Base-by-base conservation (phyloP, 2,113 vertebrate species). In the Psittacara wagleri region DNA sequence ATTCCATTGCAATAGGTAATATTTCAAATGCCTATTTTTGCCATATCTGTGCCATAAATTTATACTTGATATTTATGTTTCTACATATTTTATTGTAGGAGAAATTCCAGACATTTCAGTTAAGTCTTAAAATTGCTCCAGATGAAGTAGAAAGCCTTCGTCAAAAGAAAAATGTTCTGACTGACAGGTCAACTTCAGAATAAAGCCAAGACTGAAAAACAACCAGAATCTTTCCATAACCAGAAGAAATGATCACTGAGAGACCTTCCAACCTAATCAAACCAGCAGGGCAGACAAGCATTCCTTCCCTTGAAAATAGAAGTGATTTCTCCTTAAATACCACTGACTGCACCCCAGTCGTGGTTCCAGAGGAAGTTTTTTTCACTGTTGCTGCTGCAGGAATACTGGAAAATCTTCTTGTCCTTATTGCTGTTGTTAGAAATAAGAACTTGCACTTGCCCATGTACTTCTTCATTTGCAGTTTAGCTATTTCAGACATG, bases 401-500 rank as follows among this genome's bases (percentile, higher is more conserved):
- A 29, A 97, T 99, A 91, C 88, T 98, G n/a, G 99, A 99, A 97
- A 99, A 99, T 90, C 93, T 99, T 66, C 97, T 99, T 51, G 98
- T 99, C 29, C 98, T 99, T 44, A 77, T 99, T 74, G 99, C 99
- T 11, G 98, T 99, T 55, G 93, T 99, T 68, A 97, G 96, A 76
- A 99, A 99, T 86, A 98, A 98, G 96, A 99, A 98, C 75, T 98
- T 99, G 24, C 99, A 99, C 92, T 98, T 98, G 2, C 99, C 99
- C 66, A 99, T 99, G 99, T 99, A 99, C 96, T 98, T 98, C 96
- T 99, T 99, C 95, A 99, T 99, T 96, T 99, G 99, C 90, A 99
- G 99, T 79, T 97, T 99, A 95, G 99, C 99, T 4, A 95, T 99
- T 95, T 99, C 99, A 68, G 99, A 99, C 94, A 99, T 99, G 96